Base-by-base conservation (phyloP, 2,888 invertebrate species). In the Operophtera brumata region DNA sequence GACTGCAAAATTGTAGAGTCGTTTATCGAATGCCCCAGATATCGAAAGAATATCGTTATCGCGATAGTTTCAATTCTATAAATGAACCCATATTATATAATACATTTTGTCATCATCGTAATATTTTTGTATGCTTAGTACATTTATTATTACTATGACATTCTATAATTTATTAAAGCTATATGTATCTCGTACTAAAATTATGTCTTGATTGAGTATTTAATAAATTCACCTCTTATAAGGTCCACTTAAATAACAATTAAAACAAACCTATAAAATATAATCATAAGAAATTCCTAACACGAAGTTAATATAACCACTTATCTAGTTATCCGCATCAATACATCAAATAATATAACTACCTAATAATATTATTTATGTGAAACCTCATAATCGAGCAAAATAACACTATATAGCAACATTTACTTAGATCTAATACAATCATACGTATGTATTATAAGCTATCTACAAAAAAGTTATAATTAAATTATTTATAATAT, bases 131-230 rank as follows among this genome's bases (percentile, higher is more conserved):
- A 20, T 20, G 3, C n/a, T n/a, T n/a, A n/a, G 11, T 34, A 6
- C 5, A 11, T n/a, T 11, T 34, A n/a, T n/a, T 10, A 5, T 34
- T 34, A 2, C n/a, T 11, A 5, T 34, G 10, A 34, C n/a, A n/a
- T 11, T 34, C 10, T 11, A 34, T 43, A 30, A 26, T 11, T 30
- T 36, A 52, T 68, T 69, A 71, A 62, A 65, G 59, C 64, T 66
- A 67, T 62, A 58, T 55, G n/a, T 30, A 30, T 25, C 14, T 36
- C 6, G 12, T 10, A 13, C 37, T 43, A 34, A 34, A 44, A 32
- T 32, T 20, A 44, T 62, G 63, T 59, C 64, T 64, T 62, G 61
- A 49, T 61, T 69, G 70, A 72, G 69, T 73, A 71, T 67, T 69
- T 59, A 40, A 49, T 41, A 6, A 48, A 55, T 34, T 50, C 43